A percentile compares a stretch with the other conserved stretches of the same genome.
Conservation (phyloP, 2,797 vertebrate species). For the Phylloscopus collybita region DNA sequence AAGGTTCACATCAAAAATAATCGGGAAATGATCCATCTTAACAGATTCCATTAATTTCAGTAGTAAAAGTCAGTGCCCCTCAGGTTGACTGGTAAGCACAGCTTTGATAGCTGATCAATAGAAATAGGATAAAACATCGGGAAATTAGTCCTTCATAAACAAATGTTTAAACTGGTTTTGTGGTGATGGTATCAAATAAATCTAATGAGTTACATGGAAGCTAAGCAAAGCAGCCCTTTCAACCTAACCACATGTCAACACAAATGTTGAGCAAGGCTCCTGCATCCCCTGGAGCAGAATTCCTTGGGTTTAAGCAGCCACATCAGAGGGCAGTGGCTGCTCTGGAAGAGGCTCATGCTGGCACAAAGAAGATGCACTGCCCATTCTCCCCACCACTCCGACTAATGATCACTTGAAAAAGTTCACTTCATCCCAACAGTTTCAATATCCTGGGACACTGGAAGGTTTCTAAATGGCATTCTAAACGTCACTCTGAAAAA, state of each 20-base stretch:
- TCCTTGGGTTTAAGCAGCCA: neutral
- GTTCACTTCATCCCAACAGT: neutral
- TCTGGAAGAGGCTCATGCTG: too few species aligned
- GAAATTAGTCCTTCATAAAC: neutral
- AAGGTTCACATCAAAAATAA: neutral
- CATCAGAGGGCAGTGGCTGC: neutral
- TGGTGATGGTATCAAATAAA: accelerated
- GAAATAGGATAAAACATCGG: neutral
- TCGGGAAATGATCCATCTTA: neutral
- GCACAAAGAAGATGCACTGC: accelerated
- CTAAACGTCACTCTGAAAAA: neutral
- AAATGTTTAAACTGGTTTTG: neutral
- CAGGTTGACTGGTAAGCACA: neutral
- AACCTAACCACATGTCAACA: neutral
- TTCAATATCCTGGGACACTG: neutral
- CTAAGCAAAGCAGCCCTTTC: neutral
- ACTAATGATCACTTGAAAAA: neutral
- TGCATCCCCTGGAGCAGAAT: neutral
- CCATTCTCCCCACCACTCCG: neutral
- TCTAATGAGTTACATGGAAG: accelerated
- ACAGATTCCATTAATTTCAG: neutral
- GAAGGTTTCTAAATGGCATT: accelerated
- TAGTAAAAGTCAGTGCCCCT: neutral
- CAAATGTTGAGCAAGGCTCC: neutral
- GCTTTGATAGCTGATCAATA: neutral